phyloP scores from a whole-genome alignment of 2,113 vertebrate genomes.

The Otolemur garnettii region DNA sequence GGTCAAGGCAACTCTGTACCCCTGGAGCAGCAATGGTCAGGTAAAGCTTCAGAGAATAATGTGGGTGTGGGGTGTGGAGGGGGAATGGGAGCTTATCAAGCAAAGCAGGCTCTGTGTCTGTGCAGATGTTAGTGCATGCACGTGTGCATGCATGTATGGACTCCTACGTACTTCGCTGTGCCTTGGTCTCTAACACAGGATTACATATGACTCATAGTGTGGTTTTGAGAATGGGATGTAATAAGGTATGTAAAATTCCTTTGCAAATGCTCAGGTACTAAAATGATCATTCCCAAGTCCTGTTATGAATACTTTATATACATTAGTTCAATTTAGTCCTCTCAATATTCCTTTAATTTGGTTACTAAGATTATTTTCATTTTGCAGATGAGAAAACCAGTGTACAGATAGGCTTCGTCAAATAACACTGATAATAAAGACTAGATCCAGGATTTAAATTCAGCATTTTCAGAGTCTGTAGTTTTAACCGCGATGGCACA shows the following conservation, averaged over 20 bases:
- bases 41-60: not conserved
- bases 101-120: not conserved
- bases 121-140: not conserved
- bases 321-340: not conserved
- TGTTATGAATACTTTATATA: not conserved
- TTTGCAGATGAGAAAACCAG: not conserved
- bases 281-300: not conserved
- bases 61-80: not conserved
- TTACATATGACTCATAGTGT: not conserved
- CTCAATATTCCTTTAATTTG: not conserved
- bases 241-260: not conserved
- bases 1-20: not conserved
- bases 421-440: not conserved
- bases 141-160: not conserved
- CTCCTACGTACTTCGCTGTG: not conserved
- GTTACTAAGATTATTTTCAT: not conserved
- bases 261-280: not conserved
- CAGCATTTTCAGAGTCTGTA: not conserved
- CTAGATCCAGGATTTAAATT: not conserved
- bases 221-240: not conserved
- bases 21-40: not conserved
- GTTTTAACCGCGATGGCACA: not conserved
- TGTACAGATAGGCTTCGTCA: not conserved
- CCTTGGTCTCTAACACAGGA: not conserved
- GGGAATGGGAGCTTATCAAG: not conserved